Percentiles rank a stretch among this genome's conserved stretches.
phyloP scores from a whole-genome alignment of 2,797 vertebrate species.

The Champsocephalus esox region DNA sequence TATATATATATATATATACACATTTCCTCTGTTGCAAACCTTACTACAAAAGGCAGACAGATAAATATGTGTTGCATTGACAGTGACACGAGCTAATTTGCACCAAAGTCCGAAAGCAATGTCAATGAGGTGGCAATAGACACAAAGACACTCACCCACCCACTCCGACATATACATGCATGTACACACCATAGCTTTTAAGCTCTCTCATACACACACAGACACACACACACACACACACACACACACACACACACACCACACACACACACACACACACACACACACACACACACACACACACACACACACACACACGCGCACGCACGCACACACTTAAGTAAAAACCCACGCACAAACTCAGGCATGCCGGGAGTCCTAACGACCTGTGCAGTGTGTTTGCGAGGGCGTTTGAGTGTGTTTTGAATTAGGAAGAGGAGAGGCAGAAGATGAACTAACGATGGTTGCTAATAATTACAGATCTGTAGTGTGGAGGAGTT shows the following conservation, averaged over 20 bases:
- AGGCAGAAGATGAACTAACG: conserved; percentile 79
- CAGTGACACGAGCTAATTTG: conserved; percentile 47
- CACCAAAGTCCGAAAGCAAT: conserved; percentile 50
- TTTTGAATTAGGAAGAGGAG: conserved; percentile 78
- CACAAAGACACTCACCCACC: neutral
- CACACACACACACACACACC: conserved; percentile 12
- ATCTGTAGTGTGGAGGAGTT: conserved; percentile 81
- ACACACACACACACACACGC: neutral
- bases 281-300: too few relatives aligned
- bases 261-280: too few relatives aligned
- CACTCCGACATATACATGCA: conserved; percentile 22
- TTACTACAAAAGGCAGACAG: conserved; percentile 10
- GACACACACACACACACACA: neutral
- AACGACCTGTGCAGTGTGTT: conserved; percentile 71
- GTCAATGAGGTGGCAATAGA: conserved; percentile 49
- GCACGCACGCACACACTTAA: conserved; percentile 9
- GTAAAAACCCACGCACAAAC: conserved; percentile 25
- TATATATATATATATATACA: neutral
- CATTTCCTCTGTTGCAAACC: neutral
- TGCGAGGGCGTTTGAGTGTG: conserved; percentile 72
- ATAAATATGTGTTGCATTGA: conserved; percentile 17
- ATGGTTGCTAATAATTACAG: conserved; percentile 84
- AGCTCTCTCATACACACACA: neutral
- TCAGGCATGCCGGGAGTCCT: conserved; percentile 49
- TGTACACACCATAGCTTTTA: conserved; percentile 8